Evolutionary conservation across 2,113 vertebrate species (phyloP).

Genomic region (Sprattus sprattus): DNA sequence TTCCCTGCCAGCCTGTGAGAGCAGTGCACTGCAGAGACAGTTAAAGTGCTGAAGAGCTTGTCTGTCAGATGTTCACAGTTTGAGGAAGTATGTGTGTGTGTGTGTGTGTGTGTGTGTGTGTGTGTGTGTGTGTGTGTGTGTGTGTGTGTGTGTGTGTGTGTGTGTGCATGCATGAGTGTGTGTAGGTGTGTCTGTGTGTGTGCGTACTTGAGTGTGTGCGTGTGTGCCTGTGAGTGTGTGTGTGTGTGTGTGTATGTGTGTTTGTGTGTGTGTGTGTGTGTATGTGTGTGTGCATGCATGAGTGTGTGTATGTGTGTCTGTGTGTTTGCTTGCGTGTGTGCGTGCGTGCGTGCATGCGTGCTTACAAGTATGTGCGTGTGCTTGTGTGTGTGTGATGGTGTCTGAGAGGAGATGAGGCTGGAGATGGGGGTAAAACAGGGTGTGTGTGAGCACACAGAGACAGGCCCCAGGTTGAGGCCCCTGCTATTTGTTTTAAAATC

Average conservation of each 20-base stretch:
- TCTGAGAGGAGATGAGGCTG: constrained; percentile 26
- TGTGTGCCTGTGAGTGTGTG: constrained; percentile 24
- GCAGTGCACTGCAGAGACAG: not conserved
- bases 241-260: not conserved
- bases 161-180: not conserved
- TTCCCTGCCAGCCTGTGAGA: not conserved
- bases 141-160: not conserved
- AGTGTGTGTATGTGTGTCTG: not conserved
- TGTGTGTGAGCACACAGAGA: not conserved
- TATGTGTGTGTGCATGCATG: not conserved
- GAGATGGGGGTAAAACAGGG: not conserved
- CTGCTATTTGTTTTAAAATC: constrained; percentile 61
- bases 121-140: not conserved
- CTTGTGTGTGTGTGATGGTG: constrained; percentile 13
- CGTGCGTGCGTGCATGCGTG: not conserved
- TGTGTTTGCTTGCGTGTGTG: not conserved
- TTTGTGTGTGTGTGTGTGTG: constrained; percentile 25
- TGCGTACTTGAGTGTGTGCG: constrained; percentile 18
- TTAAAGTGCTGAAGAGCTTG: not conserved
- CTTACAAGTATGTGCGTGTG: too few species aligned
- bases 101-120: constrained; percentile 16
- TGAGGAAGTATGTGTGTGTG: not conserved
- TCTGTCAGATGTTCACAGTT: not conserved
- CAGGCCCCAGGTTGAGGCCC: constrained; percentile 45
- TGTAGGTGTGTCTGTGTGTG: constrained; percentile 14